These are phyloP conservation scores for Delia radicum DNA, from an alignment of 1,140 invertebrate genomes.

Conservation along the genomic window DNA sequence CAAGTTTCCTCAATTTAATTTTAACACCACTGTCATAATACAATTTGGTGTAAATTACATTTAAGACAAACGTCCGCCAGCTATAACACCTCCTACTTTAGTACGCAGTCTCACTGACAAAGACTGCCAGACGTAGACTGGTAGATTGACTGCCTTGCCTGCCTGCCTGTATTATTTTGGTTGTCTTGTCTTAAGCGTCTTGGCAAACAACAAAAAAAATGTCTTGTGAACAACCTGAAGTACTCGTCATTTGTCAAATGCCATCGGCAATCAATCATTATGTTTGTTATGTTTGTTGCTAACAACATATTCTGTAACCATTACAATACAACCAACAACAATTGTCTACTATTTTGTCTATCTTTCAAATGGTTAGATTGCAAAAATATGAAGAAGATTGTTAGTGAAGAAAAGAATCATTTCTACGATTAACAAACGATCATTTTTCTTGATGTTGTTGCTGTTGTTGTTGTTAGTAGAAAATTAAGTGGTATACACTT, in stretches of 20 bases:
- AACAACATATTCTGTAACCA: background rate
- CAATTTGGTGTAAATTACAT: slow-evolving; percentile 47
- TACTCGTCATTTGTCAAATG: slow-evolving; percentile 22
- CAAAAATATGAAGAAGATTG: background rate
- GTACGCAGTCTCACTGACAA: background rate
- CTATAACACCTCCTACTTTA: slow-evolving; percentile 14
- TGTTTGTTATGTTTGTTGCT: slow-evolving; percentile 2
- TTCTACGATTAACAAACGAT: background rate
- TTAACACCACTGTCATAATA: background rate
- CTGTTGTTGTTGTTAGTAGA: too few species aligned
- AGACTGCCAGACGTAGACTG: too few species aligned
- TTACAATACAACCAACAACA: background rate
- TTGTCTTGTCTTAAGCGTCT: background rate
- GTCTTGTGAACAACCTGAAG: background rate
- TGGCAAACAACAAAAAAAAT: background rate
- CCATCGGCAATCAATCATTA: slow-evolving; percentile 21
- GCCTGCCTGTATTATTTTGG: background rate
- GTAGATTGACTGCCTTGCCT: too few species aligned
- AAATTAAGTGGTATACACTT: slow-evolving; percentile 21
- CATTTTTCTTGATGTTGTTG: background rate
- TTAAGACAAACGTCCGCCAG: slow-evolving; percentile 32
- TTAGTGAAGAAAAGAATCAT: background rate
- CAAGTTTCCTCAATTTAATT: background rate
- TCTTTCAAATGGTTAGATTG: background rate
- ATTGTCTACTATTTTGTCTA: background rate